Conservation (phyloP, 2,797 vertebrate genomes). For the Malacoraja senta region DNA sequence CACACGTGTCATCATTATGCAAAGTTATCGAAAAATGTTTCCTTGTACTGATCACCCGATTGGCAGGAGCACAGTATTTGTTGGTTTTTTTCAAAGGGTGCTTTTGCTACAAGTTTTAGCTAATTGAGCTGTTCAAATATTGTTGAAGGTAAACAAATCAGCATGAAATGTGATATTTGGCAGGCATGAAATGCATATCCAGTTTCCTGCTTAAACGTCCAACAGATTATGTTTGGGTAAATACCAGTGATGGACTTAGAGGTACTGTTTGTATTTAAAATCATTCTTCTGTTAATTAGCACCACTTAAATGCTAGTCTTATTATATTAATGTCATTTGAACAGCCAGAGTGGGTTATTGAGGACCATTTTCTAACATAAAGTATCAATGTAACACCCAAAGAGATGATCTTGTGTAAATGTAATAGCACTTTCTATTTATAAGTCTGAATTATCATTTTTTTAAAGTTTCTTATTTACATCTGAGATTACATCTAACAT, state of each 20-base stretch:
- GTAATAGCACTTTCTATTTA: neutral
- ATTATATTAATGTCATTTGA: neutral
- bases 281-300: neutral
- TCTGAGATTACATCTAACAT: conserved; percentile 52
- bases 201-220: neutral
- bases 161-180: neutral
- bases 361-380: too few species aligned
- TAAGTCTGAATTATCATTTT: neutral
- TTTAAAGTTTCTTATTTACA: neutral
- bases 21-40: neutral
- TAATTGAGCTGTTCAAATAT: neutral
- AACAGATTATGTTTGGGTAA: neutral
- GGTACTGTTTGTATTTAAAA: neutral
- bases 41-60: neutral
- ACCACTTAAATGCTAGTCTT: neutral
- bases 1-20: neutral
- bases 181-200: neutral
- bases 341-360: neutral
- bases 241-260: neutral
- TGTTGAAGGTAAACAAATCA: neutral
- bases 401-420: neutral
- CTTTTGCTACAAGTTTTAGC: neutral
- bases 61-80: neutral
- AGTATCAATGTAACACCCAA: neutral
- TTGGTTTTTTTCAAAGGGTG: neutral